A percentile compares a stretch with the other conserved stretches of the same genome.
These are phyloP conservation scores for Myotis yumanensis DNA, from an alignment of 2,113 vertebrate genomes.

Conservation along the genomic window DNA sequence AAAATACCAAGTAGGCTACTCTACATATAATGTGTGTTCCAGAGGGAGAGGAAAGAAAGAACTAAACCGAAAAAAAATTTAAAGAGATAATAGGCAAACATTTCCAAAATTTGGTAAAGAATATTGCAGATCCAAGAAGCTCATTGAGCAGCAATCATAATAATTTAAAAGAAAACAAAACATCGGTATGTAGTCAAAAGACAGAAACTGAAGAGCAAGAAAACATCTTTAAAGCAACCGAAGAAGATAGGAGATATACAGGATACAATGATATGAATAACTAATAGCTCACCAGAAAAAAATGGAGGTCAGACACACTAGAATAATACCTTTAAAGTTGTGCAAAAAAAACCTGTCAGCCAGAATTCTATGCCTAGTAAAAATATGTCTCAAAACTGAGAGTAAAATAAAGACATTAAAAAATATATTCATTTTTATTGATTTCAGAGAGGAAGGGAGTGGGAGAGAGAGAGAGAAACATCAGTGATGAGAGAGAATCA, in stretches of 20 bases:
- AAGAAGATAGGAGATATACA: background rate
- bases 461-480: no score
- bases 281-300: background rate
- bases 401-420: slow-evolving; percentile 13
- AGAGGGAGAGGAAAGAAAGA: background rate
- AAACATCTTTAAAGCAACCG: background rate
- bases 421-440: no score
- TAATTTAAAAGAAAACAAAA: slow-evolving; percentile 15
- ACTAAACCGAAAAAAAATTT: background rate
- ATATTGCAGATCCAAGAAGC: background rate
- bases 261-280: background rate
- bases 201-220: background rate
- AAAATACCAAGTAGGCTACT: background rate
- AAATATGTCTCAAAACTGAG: slow-evolving; percentile 4
- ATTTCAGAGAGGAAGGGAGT: no score
- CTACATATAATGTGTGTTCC: background rate
- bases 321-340: background rate
- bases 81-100: background rate
- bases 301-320: background rate
- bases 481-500: no score
- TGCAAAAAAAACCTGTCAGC: no score
- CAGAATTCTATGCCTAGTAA: background rate
- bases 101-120: background rate
- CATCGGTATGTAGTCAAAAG: background rate
- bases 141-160: background rate